Evolutionary conservation across 2,888 invertebrate species (phyloP).

Genomic region (Drosophila nr. fundita): DNA sequence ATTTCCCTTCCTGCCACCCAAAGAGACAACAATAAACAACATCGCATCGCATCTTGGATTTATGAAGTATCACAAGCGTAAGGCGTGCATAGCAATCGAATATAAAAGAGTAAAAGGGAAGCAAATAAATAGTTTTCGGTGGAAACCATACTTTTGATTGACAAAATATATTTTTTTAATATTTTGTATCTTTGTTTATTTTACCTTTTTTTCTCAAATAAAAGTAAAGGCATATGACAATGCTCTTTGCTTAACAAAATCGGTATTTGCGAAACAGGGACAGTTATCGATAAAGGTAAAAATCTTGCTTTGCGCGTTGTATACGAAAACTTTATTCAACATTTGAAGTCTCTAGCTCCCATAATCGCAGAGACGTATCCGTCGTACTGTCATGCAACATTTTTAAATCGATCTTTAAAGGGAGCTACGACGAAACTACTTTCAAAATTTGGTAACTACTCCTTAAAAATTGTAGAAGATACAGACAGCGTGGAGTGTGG

Average conservation of each 20-base stretch:
- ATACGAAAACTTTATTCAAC: background rate
- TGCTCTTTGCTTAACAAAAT: background rate
- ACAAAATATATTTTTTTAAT: background rate
- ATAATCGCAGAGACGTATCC: background rate
- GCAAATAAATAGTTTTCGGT: conserved; percentile 7
- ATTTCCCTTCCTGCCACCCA: conserved; percentile 18
- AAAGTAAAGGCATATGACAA: too few species aligned
- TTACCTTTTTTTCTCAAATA: background rate
- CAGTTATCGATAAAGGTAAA: background rate
- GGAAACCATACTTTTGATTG: conserved; percentile 3
- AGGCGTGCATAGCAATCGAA: conserved; percentile 32
- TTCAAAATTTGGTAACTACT: background rate
- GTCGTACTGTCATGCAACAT: background rate
- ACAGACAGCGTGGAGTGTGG: background rate
- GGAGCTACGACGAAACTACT: background rate
- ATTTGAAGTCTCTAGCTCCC: background rate
- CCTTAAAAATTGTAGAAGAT: background rate
- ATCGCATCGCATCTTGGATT: conserved; percentile 29
- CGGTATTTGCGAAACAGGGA: background rate
- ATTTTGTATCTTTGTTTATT: background rate
- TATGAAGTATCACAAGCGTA: conserved; percentile 41
- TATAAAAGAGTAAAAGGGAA: too few species aligned
- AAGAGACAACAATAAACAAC: conserved; percentile 5
- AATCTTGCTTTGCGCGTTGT: background rate
- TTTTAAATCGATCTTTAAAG: background rate